Percentiles rank a stretch among this genome's conserved stretches.
phyloP scores from a whole-genome alignment of 2,888 invertebrate species.

The Perizoma flavofasciatum region DNA sequence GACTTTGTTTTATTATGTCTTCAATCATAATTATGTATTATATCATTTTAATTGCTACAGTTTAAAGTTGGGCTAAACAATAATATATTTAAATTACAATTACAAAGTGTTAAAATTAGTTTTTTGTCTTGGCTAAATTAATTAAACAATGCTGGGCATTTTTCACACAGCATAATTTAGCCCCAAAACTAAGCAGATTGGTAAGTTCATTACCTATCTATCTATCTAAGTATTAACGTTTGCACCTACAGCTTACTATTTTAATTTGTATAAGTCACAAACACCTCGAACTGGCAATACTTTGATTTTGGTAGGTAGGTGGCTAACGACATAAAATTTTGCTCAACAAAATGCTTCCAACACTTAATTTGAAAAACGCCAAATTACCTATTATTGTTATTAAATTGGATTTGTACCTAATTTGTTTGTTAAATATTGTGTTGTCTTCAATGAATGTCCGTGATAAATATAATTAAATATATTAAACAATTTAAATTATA shows the following conservation, averaged over 20 bases:
- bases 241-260: slow-evolving; percentile 14
- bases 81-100: slow-evolving; percentile 20
- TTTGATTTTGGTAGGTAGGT: slow-evolving; percentile 11
- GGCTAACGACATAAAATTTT: slow-evolving; percentile 26
- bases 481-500: slow-evolving; percentile 13
- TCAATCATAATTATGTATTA: slow-evolving; percentile 57
- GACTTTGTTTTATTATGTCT: slow-evolving; percentile 25
- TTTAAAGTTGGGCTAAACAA: slow-evolving; percentile 34
- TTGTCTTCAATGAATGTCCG: slow-evolving; percentile 24
- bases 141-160: too few species aligned
- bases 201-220: slow-evolving; percentile 11
- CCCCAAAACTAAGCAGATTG: background rate
- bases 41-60: slow-evolving; percentile 56
- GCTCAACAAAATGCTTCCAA: slow-evolving; percentile 42
- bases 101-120: slow-evolving; percentile 22
- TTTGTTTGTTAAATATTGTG: slow-evolving; percentile 23
- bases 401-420: slow-evolving; percentile 31
- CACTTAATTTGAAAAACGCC: slow-evolving; percentile 37
- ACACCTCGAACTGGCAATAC: slow-evolving; percentile 9
- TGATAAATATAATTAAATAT: slow-evolving; percentile 9
- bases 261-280: slow-evolving; percentile 7
- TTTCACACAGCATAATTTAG: too few species aligned
- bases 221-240: slow-evolving; percentile 7
- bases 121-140: too few species aligned
- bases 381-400: slow-evolving; percentile 33